Conservation (phyloP, 2,113 vertebrate species). For the Polypterus senegalus region DNA sequence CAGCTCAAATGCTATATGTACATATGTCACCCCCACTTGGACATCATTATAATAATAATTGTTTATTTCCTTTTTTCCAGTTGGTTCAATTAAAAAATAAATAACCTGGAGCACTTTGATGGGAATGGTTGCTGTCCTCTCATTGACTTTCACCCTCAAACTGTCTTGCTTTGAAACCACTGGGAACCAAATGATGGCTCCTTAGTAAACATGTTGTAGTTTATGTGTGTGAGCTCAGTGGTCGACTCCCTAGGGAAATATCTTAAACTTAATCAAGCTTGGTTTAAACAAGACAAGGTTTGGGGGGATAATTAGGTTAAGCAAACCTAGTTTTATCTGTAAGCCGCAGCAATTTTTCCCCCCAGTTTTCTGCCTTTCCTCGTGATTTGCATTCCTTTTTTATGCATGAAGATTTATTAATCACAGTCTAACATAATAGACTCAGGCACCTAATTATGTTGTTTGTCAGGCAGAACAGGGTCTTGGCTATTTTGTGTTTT, state of each 20-base stretch:
- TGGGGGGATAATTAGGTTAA: conserved; percentile 41
- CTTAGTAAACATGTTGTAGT: too few species aligned
- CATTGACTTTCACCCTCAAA: too few species aligned
- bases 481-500: conserved; percentile 19
- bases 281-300: conserved; percentile 26
- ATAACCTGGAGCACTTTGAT: too few species aligned
- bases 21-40: too few species aligned
- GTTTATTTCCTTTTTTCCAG: too few species aligned
- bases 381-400: conserved; percentile 29
- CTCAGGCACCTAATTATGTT: conserved; percentile 17
- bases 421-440: conserved; percentile 38
- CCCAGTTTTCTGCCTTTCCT: conserved; percentile 19
- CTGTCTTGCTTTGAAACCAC: too few species aligned
- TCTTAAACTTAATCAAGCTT: conserved; percentile 34
- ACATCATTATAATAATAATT: too few species aligned
- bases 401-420: conserved; percentile 37
- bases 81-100: too few species aligned
- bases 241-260: conserved; percentile 34
- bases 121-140: too few species aligned
- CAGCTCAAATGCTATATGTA: too few species aligned
- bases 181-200: too few species aligned
- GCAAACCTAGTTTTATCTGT: conserved; percentile 39
- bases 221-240: conserved; percentile 32
- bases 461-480: conserved; percentile 4
- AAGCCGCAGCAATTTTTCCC: conserved; percentile 38